These are phyloP conservation scores for Delphinus delphis DNA, from an alignment of 2,113 vertebrate species.

Conservation along the genomic window DNA sequence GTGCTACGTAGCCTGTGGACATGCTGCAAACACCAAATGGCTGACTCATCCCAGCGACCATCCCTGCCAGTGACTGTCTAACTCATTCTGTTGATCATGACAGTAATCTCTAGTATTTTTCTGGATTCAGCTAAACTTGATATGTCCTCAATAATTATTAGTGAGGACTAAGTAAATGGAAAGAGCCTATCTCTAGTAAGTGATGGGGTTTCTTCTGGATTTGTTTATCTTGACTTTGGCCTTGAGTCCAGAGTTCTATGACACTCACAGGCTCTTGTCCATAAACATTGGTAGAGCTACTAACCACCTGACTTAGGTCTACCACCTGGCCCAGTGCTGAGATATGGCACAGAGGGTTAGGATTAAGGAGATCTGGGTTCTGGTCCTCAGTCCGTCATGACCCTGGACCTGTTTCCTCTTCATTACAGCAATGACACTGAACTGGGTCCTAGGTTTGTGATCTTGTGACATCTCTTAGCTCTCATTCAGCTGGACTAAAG, in stretches of 20 bases:
- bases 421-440: background rate
- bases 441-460: background rate
- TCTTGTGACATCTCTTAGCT: background rate
- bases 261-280: background rate
- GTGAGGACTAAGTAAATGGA: background rate
- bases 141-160: background rate
- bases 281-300: background rate
- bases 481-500: background rate
- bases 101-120: background rate
- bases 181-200: background rate
- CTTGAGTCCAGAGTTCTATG: background rate
- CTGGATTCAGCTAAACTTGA: background rate
- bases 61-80: background rate
- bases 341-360: background rate
- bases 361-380: background rate
- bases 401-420: background rate
- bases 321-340: background rate
- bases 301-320: background rate
- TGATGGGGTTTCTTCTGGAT: background rate
- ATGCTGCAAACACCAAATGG: background rate
- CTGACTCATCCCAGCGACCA: background rate
- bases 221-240: background rate
- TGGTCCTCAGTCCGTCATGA: background rate
- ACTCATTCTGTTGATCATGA: background rate
- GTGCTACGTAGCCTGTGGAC: background rate